Evolutionary conservation across 2,113 vertebrate genomes (phyloP).

Genomic region (Grallaria varia): DNA sequence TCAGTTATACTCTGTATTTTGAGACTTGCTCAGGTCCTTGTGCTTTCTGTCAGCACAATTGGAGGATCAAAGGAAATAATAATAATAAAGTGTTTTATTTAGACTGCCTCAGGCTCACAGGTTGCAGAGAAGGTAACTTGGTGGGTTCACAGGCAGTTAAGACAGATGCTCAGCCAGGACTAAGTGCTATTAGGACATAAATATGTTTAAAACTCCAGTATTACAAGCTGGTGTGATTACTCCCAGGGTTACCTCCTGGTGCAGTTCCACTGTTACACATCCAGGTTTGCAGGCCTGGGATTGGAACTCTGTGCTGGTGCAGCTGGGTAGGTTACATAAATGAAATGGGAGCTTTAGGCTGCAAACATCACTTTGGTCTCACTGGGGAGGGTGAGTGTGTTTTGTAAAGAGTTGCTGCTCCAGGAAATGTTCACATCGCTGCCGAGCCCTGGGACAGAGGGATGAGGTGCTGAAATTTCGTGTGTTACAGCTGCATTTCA

Average conservation of each 20-base stretch:
- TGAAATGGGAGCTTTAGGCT: not conserved
- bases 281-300: not conserved
- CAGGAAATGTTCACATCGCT: not conserved
- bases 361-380: not conserved
- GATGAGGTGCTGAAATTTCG: not conserved
- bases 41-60: not conserved
- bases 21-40: not conserved
- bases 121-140: not conserved
- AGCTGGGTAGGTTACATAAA: not conserved
- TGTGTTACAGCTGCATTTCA: accelerated
- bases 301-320: not conserved
- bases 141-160: not conserved
- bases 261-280: no score
- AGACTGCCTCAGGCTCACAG: not conserved
- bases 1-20: not conserved
- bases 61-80: not conserved
- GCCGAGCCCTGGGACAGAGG: not conserved
- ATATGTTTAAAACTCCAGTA: accelerated
- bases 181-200: accelerated
- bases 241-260: accelerated
- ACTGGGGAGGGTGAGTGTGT: not conserved
- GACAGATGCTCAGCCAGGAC: not conserved
- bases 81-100: no score
- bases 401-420: not conserved
- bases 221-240: not conserved